Percentiles rank a stretch among this genome's conserved stretches.
Evolutionary conservation across 2,113 vertebrate species (phyloP).

Genomic region (Myocastor coypus): DNA sequence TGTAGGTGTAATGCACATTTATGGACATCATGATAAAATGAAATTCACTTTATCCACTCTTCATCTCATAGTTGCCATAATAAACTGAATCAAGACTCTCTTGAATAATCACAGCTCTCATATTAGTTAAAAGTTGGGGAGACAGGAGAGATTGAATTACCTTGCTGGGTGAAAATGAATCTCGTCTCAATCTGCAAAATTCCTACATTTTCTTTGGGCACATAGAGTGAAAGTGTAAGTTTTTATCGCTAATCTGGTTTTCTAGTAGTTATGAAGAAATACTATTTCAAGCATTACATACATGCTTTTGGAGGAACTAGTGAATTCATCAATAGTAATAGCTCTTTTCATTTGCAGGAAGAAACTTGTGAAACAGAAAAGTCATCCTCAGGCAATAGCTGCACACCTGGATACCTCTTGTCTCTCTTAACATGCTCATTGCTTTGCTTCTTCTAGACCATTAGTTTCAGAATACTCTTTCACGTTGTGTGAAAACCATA

Average conservation of each 20-base stretch:
- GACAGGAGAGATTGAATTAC: background rate
- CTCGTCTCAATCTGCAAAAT: background rate
- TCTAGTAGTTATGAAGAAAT: background rate
- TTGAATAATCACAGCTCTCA: background rate
- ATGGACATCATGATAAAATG: background rate
- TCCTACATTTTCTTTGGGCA: background rate
- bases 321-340: constrained; percentile 28
- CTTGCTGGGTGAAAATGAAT: background rate
- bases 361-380: constrained; percentile 60
- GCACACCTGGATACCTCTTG: constrained; percentile 44
- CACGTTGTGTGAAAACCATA: background rate
- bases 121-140: background rate
- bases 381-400: constrained; percentile 48
- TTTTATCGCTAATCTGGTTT: background rate
- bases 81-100: background rate
- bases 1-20: background rate
- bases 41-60: background rate
- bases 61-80: background rate
- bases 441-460: background rate
- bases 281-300: background rate
- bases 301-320: background rate
- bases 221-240: background rate
- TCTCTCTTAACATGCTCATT: constrained; percentile 21
- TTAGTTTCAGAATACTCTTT: constrained; percentile 27
- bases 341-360: constrained; percentile 57